Base-by-base conservation (phyloP, 2,888 invertebrate species). In the Eupelmus urozonus region DNA sequence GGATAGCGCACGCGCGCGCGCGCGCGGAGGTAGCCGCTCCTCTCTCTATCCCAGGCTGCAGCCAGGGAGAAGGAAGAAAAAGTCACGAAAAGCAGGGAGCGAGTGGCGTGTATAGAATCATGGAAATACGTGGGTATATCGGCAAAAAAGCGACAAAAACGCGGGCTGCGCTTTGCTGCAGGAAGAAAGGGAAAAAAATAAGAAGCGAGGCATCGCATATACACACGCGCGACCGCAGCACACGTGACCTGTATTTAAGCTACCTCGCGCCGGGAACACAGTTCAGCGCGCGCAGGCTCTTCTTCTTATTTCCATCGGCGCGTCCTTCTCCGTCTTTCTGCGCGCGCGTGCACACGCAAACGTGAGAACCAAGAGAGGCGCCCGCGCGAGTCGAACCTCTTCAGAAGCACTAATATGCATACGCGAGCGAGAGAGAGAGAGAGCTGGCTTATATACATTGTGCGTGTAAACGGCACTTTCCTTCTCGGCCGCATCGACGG, bases 201-300 rank as follows among this genome's bases (percentile, higher is more conserved):
- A 42, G 34, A 25, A 63, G 11, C 18, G 23, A 69, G 2, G n/a
- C 9, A 2, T 20, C 40, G 18, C 45, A 16, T 2, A 29, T 7
- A 53, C 20, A 83, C 84, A 84, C 83, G 84, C 86, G 86, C 80
- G 83, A 82, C 82, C 82, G 74, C 79, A 80, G 74, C n/a, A 81
- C 81, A 79, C 87, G 87, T 87, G 88, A 87, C 88, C 88, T 88
- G 87, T 88, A 84, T 88, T 88, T 88, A 88, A 87, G 86, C 84
- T 45, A 2, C 20, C 66, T 18, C 18, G 55, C 72, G 42, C 9
- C 16, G 45, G 20, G 49, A 57, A 59, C 59, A 66, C 49, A 62
- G 71, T 40, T 57, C n/a, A n/a, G n/a, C 65, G 57, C n/a, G 18
- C 23, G 13, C 13, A 9, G 7, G 20, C 18, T 11, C 18, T 9